Base-by-base conservation (phyloP, 1,140 invertebrate species). In the Delia radicum region DNA sequence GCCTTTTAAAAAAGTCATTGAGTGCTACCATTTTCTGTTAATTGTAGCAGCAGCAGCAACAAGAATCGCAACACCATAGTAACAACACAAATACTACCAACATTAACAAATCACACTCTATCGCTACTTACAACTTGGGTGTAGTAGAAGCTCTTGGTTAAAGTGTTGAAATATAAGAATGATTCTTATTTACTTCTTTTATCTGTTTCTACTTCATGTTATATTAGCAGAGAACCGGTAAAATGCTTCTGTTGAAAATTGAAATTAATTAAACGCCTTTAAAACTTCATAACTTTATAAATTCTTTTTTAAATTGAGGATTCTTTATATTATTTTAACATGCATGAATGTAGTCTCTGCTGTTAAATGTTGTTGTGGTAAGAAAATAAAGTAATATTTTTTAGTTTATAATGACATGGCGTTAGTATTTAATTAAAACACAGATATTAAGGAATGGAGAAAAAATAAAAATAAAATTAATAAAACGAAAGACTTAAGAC, bases 191-290 rank as follows among this genome's bases (percentile, higher is more conserved):
- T 24, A 21, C 24, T 24, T 21, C 8, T 55, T 21, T 55, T 55
- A n/a, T 21, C 24, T 24, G 24, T 55, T 24, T 21, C 48, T 21
- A 18, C 48, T 21, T 55, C 48, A 24, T 21, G 18, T 55, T 55
- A n/a, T 6, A 10, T 6, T 8, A 55, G 8, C n/a, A 55, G 48
- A 55, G 48, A 55, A 55, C 48, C 48, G 48, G 48, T 55, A 8
- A 5, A 55, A 55, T 12, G 42, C 74, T 75, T 62, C 33, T 75
- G 74, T 69, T 75, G 62, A 42, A 55, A 72, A 72, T 75, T 72
- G 67, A 67, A 75, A 75, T 75, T 75, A 75, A 75, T 75, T 75
- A 75, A 75, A 75, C 75, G 75, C 75, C 75, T 75, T 75, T 75
- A 75, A 75, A 75, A 75, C 75, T 75, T 67, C 72, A 75, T 75